A percentile compares a stretch with the other conserved stretches of the same genome.
phyloP scores from a whole-genome alignment of 2,888 invertebrate species.

The Idaea dimidiata region DNA sequence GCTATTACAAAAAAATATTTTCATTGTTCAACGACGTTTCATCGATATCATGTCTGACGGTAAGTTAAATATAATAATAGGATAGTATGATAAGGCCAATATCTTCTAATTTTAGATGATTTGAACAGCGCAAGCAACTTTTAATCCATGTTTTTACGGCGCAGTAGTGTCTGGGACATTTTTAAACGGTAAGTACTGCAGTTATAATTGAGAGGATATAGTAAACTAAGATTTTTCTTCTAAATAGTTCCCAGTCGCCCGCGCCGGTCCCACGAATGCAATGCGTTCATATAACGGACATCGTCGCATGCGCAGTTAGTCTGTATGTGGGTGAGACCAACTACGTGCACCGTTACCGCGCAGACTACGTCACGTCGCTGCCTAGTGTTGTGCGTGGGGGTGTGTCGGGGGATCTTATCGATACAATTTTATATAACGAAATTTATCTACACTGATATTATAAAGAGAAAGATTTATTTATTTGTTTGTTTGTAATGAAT shows the following conservation, averaged over 20 bases:
- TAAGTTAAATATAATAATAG: too few species aligned
- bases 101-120: too few species aligned
- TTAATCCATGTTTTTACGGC: too few species aligned
- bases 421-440: conserved; percentile 12
- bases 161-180: too few species aligned
- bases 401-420: conserved; percentile 33
- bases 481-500: too few species aligned
- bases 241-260: not conserved
- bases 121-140: too few species aligned
- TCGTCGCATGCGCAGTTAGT: conserved; percentile 70
- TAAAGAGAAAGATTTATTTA: too few species aligned
- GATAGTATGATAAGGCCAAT: too few species aligned
- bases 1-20: too few species aligned
- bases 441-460: not conserved
- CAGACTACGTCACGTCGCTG: conserved; percentile 53
- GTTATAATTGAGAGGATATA: not conserved
- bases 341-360: conserved; percentile 69
- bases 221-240: not conserved
- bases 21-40: too few species aligned
- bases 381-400: conserved; percentile 44
- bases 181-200: too few species aligned
- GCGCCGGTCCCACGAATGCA: conserved; percentile 19
- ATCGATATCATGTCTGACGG: too few species aligned
- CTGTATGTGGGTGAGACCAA: conserved; percentile 77
- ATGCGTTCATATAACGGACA: conserved; percentile 72